Evolutionary conservation across 2,888 invertebrate species (phyloP).

Genomic region (Salticus scenicus): DNA sequence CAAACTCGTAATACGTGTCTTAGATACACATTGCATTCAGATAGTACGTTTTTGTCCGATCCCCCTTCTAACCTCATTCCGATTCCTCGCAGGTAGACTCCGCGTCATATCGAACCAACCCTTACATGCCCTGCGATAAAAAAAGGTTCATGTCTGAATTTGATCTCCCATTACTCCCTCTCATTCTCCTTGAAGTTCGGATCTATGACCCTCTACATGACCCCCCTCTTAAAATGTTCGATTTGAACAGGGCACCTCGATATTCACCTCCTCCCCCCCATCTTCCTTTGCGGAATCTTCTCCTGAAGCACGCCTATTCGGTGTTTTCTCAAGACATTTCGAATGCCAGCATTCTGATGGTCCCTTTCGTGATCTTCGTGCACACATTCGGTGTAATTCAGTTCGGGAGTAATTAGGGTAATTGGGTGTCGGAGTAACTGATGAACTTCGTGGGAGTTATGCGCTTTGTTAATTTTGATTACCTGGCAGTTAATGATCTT

Average conservation of each 20-base stretch:
- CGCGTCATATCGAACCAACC: constrained; percentile 22
- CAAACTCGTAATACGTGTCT: too few species aligned
- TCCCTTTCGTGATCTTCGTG: constrained; percentile 22
- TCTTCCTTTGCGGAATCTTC: neutral
- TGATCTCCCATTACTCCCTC: constrained; percentile 31
- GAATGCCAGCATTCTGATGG: constrained; percentile 45
- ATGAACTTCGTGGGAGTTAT: constrained; percentile 30
- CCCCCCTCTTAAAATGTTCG: neutral
- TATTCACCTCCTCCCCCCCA: constrained; percentile 2
- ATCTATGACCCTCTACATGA: constrained; percentile 7
- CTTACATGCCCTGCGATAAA: constrained; percentile 33
- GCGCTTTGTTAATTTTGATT: constrained; percentile 21
- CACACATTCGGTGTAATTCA: constrained; percentile 34
- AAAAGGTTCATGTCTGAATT: constrained; percentile 33
- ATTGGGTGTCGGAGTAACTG: constrained; percentile 59
- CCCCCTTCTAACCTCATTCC: neutral
- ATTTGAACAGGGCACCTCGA: constrained; percentile 12
- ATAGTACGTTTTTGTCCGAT: neutral
- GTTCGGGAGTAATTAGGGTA: constrained; percentile 59
- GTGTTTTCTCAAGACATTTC: constrained; percentile 48
- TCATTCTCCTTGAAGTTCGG: constrained; percentile 17
- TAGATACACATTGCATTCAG: too few species aligned
- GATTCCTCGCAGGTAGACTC: constrained; percentile 5
- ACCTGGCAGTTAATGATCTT: neutral
- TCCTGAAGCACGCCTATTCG: constrained; percentile 53